Conservation (phyloP, 2,888 invertebrate genomes). For the Suillia variegata region DNA sequence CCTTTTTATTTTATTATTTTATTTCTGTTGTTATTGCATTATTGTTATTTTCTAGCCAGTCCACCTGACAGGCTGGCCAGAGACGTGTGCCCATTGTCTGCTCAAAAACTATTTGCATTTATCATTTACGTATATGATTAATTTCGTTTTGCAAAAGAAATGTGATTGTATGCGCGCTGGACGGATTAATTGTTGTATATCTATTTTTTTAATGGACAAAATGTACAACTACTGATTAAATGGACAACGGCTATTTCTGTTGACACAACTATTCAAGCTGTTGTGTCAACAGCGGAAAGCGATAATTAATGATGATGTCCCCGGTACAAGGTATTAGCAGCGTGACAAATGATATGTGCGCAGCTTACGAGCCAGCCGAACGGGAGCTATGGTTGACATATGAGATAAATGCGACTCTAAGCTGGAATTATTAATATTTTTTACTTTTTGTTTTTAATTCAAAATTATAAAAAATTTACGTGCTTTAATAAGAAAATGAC, state of each 20-base stretch:
- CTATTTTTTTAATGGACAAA: slow-evolving; percentile 13
- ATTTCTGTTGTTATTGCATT: no score
- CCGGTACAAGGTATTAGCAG: not conserved
- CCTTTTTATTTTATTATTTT: no score
- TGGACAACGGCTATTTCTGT: slow-evolving; percentile 35
- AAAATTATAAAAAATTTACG: no score
- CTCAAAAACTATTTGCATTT: not conserved
- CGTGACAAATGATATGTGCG: slow-evolving; percentile 3
- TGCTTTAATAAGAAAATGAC: no score
- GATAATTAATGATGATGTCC: slow-evolving; percentile 8
- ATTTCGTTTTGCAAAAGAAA: not conserved
- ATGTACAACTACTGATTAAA: no score
- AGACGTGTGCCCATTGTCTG: no score
- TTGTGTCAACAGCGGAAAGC: slow-evolving; percentile 41
- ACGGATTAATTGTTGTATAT: no score
- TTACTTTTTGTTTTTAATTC: no score
- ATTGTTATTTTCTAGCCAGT: not conserved
- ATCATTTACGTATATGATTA: not conserved
- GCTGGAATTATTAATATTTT: no score
- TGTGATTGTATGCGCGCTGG: not conserved
- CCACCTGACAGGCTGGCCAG: no score
- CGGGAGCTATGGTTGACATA: no score
- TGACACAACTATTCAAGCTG: slow-evolving; percentile 43
- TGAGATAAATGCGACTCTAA: no score
- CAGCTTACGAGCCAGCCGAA: not conserved